Evolutionary conservation across 1,140 invertebrate species (phyloP).

Genomic region (Brachionus sp.): DNA sequence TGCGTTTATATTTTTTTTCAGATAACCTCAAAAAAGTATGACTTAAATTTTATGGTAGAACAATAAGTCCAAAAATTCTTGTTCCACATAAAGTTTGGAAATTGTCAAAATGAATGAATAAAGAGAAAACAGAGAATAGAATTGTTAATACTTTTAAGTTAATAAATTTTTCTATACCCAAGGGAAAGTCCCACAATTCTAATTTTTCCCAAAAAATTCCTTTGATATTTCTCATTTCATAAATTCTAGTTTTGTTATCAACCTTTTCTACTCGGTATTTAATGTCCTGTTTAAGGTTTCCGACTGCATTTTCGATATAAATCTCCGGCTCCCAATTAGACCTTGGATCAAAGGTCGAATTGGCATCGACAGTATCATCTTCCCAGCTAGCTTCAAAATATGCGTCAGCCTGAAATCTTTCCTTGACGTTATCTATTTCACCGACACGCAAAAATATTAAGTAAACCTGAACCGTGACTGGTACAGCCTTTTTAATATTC

Average conservation of each 20-base stretch:
- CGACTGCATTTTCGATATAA: constrained; percentile 44
- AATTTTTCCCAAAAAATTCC: constrained; percentile 45
- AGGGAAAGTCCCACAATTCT: constrained; percentile 42
- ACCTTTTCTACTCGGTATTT: not conserved
- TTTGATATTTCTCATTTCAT: constrained; percentile 36
- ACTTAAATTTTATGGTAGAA: no score
- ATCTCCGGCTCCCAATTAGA: constrained; percentile 35
- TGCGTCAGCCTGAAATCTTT: constrained; percentile 34
- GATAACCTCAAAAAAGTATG: no score
- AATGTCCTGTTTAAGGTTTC: constrained; percentile 41
- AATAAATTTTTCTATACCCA: not conserved
- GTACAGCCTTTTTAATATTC: constrained; percentile 27
- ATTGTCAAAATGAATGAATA: no score
- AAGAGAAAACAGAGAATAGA: no score
- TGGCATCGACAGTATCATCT: not conserved
- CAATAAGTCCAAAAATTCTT: no score
- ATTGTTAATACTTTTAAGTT: no score
- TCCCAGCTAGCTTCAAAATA: constrained; percentile 44
- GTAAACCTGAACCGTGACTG: constrained; percentile 31
- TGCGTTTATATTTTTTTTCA: no score
- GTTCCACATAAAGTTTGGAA: no score
- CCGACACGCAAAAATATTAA: constrained; percentile 37
- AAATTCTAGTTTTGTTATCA: constrained; percentile 11
- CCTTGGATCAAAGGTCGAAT: not conserved
- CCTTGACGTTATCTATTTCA: constrained; percentile 46